These are phyloP conservation scores for Ethmia dodecea DNA, from an alignment of 2,888 invertebrate genomes.

Conservation along the genomic window DNA sequence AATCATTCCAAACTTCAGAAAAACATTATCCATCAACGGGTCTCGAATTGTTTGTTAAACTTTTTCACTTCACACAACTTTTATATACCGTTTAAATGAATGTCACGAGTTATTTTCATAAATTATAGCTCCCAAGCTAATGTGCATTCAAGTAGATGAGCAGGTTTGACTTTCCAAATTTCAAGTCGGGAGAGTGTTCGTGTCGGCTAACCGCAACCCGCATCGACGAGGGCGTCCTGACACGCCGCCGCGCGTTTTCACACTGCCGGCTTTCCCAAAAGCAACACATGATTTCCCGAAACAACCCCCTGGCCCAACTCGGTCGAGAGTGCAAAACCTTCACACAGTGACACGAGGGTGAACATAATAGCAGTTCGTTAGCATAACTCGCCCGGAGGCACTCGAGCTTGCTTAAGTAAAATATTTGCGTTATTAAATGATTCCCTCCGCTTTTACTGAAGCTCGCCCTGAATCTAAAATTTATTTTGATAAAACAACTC, in stretches of 20 bases:
- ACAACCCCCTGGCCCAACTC: slow-evolving; percentile 63
- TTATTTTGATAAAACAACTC: no score
- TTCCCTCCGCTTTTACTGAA: slow-evolving; percentile 32
- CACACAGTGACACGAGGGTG: slow-evolving; percentile 72
- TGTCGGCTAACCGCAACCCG: slow-evolving; percentile 13
- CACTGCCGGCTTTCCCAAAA: slow-evolving; percentile 38
- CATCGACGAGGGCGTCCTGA: slow-evolving; percentile 30
- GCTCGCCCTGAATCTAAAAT: no score
- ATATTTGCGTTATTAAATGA: slow-evolving; percentile 62
- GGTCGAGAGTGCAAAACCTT: slow-evolving; percentile 75
- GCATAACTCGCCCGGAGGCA: slow-evolving; percentile 51
- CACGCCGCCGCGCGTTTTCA: slow-evolving; percentile 38
- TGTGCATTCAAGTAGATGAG: slow-evolving; percentile 40
- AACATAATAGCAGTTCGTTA: slow-evolving; percentile 72
- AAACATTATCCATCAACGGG: slow-evolving; percentile 48
- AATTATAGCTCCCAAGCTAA: slow-evolving; percentile 34
- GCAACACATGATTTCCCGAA: slow-evolving; percentile 70
- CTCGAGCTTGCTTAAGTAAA: slow-evolving; percentile 50
- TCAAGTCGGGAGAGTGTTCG: slow-evolving; percentile 23
- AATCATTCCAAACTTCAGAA: slow-evolving; percentile 65
- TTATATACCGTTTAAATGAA: slow-evolving; percentile 24
- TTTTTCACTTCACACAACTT: slow-evolving; percentile 26
- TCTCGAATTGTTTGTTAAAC: slow-evolving; percentile 26
- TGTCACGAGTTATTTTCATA: slow-evolving; percentile 29
- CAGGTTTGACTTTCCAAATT: slow-evolving; percentile 27